These are phyloP conservation scores for Tinamus guttatus DNA, from an alignment of 2,113 vertebrate species.

Conservation along the genomic window DNA sequence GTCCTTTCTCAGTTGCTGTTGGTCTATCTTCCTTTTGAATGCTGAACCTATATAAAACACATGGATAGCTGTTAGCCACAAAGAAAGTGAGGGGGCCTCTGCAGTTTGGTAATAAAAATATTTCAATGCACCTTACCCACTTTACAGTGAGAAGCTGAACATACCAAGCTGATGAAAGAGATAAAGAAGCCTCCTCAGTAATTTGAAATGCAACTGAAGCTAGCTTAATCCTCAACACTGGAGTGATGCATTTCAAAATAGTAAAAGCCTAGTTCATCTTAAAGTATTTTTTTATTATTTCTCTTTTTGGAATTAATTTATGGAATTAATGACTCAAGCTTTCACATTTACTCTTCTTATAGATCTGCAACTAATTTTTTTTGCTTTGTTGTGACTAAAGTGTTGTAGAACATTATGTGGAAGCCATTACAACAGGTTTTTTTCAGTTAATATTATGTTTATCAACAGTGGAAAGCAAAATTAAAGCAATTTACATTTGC, in stretches of 20 bases:
- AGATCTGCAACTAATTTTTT: background rate
- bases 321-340: background rate
- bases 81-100: no score
- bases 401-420: background rate
- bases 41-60: no score
- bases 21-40: no score
- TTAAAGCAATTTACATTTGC: background rate
- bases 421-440: background rate
- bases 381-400: background rate
- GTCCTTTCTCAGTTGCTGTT: no score
- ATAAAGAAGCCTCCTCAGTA: background rate
- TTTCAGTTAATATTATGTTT: background rate
- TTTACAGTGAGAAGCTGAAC: background rate
- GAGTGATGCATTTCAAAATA: background rate
- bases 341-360: background rate
- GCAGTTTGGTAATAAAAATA: no score
- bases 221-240: background rate
- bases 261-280: background rate
- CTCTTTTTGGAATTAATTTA: background rate
- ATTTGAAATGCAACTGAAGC: background rate
- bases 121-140: background rate
- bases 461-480: background rate
- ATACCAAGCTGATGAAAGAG: background rate
- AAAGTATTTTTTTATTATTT: background rate
- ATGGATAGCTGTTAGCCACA: no score